Percentiles rank a stretch among this genome's conserved stretches.
These are phyloP conservation scores for Platycnemis pennipes DNA, from an alignment of 2,888 invertebrate genomes.

Conservation along the genomic window DNA sequence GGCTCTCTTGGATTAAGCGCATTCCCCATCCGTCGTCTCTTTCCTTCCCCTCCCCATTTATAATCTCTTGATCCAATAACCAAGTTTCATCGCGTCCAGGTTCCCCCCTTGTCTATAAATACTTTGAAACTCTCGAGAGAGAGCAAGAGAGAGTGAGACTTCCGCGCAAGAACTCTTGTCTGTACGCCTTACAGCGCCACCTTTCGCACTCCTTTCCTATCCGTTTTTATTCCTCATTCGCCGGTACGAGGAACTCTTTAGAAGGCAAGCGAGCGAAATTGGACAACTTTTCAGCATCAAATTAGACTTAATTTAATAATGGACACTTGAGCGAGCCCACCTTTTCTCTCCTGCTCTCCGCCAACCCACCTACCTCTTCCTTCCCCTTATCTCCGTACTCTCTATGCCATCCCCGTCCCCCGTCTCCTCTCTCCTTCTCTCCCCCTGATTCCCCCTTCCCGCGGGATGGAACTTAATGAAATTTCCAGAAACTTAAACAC, in stretches of 20 bases:
- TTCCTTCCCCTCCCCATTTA: background rate
- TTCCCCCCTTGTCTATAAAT: constrained; percentile 47
- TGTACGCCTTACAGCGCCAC: background rate
- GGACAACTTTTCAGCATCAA: constrained; percentile 60
- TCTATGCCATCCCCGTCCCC: background rate
- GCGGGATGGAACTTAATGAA: background rate
- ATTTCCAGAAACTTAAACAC: constrained; percentile 22
- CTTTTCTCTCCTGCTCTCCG: background rate
- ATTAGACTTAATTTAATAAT: constrained; percentile 57
- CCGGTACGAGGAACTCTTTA: background rate
- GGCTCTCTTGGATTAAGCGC: background rate
- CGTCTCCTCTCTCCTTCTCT: background rate
- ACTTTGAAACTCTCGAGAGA: background rate
- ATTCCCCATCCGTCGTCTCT: background rate
- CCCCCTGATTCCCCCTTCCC: background rate
- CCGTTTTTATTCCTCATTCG: background rate
- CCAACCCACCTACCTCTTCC: background rate
- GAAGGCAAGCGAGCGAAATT: constrained; percentile 49
- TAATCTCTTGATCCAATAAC: constrained; percentile 35
- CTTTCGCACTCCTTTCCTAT: background rate
- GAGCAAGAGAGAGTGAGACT: background rate
- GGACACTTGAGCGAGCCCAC: background rate
- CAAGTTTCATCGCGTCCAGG: background rate
- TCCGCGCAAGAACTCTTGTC: background rate
- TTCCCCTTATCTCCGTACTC: background rate